Percentiles rank a stretch among this genome's conserved stretches.
Conservation (phyloP, 2,797 vertebrate species). For the Typhlichthys eigenmanni region DNA sequence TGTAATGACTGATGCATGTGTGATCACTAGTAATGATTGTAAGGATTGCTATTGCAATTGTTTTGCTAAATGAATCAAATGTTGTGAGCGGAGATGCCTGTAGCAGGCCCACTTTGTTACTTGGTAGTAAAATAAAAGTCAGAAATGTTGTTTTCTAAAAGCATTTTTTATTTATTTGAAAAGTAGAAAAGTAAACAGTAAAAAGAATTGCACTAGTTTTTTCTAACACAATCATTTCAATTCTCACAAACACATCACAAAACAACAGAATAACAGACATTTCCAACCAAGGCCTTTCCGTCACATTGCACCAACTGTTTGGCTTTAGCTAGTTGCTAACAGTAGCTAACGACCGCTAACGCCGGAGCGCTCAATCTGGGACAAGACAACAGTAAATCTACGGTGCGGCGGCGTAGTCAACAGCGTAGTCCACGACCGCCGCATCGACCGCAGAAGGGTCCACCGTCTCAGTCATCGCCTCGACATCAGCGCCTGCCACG, state of each 20-base stretch:
- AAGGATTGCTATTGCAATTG: too few species aligned
- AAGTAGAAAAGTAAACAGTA: conserved; percentile 12
- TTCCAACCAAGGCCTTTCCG: too few species aligned
- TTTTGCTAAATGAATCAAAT: too few species aligned
- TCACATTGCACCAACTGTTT: too few species aligned
- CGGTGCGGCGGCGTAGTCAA: conserved; percentile 2
- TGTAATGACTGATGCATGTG: too few species aligned
- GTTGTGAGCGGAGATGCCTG: too few species aligned
- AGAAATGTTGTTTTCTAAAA: conserved; percentile 22
- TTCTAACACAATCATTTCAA: neutral
- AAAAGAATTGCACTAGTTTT: neutral
- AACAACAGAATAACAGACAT: too few species aligned
- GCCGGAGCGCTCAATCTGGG: conserved; percentile 2
- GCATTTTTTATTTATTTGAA: conserved; percentile 40
- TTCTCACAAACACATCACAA: conserved; percentile 22
- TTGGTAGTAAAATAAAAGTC: neutral
- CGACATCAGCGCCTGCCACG: conserved; percentile 10
- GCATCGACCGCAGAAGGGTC: conserved; percentile 5
- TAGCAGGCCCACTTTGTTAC: too few species aligned
- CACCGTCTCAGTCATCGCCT: conserved; percentile 10
- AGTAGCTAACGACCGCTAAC: conserved; percentile 8
- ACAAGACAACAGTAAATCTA: too few species aligned
- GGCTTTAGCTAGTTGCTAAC: too few species aligned
- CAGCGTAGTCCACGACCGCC: neutral
- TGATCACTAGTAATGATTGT: too few species aligned